Base-by-base conservation (phyloP, 2,113 vertebrate genomes). In the Gila orcuttii region DNA sequence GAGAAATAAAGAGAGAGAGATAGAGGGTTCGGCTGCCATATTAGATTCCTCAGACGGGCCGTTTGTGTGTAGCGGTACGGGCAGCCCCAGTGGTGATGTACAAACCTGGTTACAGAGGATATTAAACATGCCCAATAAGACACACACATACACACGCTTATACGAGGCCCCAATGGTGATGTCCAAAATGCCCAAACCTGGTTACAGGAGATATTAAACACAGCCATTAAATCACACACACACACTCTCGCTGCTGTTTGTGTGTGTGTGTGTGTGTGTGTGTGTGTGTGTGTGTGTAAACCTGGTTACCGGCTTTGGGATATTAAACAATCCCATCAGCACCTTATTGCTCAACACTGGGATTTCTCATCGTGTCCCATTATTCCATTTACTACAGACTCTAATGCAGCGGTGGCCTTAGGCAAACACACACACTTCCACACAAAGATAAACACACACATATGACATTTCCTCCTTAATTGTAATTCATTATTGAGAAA, bases 281-380 rank as follows among this genome's bases (percentile, higher is more conserved):
- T 82, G 52, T 42, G 66, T 28, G 71, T 74, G 81, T 68, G 76
- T 50, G 87, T 88, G 69, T 86, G 62, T 83, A 87, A 86, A 97
- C 96, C 95, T 97, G 95, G 96, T 97, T 97, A 96, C 96, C 95
- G 66, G 95, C 94, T 95, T 96, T 96, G 95, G 93, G 93, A 98
- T 99, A 99, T 99, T 98, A 98, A 98, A 99, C 96, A 96, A 96
- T 96, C 96, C 96, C 96, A 98, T 96, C 96, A 96, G 96, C 96
- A 96, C 96, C 96, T 99, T 99, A 99, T 99, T 99, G 98, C 97
- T 93, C 95, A 96, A 96, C 97, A 96, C 96, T 95, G 96, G 97
- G 96, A 99, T 99, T 99, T 99, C 96, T 99, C 97, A 99, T 97
- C 96, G 96, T 97, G 95, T 96, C 97, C 97, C 95, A 94, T 99